Percentiles rank a stretch among this genome's conserved stretches.
Conservation (phyloP, 2,113 vertebrate genomes). For the Dryoscopus gambensis region DNA sequence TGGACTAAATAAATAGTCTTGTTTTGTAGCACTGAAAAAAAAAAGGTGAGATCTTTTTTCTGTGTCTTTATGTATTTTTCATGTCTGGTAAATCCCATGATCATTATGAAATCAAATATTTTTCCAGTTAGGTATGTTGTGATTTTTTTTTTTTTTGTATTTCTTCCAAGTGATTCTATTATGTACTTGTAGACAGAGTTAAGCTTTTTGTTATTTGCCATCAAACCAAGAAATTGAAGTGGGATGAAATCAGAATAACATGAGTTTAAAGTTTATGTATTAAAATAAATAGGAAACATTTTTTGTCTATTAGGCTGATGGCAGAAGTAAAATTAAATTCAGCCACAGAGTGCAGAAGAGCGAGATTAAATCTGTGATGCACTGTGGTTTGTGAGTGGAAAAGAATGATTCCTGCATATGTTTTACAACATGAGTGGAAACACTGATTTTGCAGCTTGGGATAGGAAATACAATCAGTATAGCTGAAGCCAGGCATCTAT, state of each 20-base stretch:
- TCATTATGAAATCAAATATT: neutral
- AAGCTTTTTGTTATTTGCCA: constrained; percentile 17
- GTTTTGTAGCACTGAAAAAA: neutral
- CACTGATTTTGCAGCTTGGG: constrained; percentile 17
- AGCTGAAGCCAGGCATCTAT: constrained; percentile 58
- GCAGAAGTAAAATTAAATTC: constrained; percentile 60
- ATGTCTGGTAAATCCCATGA: neutral
- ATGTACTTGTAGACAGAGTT: neutral
- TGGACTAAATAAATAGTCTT: neutral
- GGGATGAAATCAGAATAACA: constrained; percentile 43
- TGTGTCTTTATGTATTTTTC: neutral
- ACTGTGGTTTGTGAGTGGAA: constrained; percentile 35
- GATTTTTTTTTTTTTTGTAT: neutral
- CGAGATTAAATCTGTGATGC: constrained; percentile 62
- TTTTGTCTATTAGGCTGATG: constrained; percentile 30
- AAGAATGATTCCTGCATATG: constrained; percentile 54
- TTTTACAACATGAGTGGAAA: constrained; percentile 55
- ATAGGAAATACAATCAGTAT: constrained; percentile 51
- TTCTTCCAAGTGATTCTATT: neutral
- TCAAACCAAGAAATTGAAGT: constrained; percentile 15
- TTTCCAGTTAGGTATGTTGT: neutral
- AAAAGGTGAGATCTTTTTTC: neutral
- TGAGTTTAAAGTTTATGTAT: constrained; percentile 37
- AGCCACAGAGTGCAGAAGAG: neutral
- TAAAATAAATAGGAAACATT: constrained; percentile 46